phyloP scores from a whole-genome alignment of 2,888 invertebrate species.

The Nysson spinosus region DNA sequence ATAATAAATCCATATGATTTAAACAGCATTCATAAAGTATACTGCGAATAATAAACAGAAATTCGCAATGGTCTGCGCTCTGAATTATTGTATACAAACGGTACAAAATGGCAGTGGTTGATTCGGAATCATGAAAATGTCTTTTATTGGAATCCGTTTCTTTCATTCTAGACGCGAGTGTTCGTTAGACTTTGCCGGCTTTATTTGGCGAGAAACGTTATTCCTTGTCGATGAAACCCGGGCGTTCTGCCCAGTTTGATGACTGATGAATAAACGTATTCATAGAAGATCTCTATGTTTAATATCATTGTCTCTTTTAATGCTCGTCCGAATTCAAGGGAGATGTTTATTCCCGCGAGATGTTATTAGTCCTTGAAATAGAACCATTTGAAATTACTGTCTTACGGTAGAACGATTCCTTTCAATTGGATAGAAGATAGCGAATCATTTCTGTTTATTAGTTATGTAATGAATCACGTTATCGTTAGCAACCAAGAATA shows the following conservation, averaged over 20 bases:
- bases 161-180: slow-evolving; percentile 12
- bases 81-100: no score
- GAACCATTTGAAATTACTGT: not conserved
- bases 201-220: slow-evolving; percentile 33
- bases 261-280: slow-evolving; percentile 12
- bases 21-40: no score
- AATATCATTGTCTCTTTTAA: not conserved
- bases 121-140: slow-evolving; percentile 40
- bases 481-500: slow-evolving; percentile 24
- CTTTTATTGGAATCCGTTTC: slow-evolving; percentile 10
- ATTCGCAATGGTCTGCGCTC: no score
- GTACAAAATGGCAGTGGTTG: no score
- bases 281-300: not conserved
- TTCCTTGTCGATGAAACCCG: not conserved
- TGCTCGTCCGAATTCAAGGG: slow-evolving; percentile 4
- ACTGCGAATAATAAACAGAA: no score
- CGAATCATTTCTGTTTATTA: slow-evolving; percentile 7
- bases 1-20: no score
- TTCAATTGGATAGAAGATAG: not conserved
- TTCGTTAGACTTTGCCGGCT: slow-evolving; percentile 28
- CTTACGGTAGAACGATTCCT: not conserved
- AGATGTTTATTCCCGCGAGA: not conserved
- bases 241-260: slow-evolving; percentile 15
- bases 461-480: slow-evolving; percentile 21
- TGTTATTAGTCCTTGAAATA: not conserved